These are phyloP conservation scores for Lottia gigantea DNA, from an alignment of 2,888 invertebrate genomes.

Conservation along the genomic window DNA sequence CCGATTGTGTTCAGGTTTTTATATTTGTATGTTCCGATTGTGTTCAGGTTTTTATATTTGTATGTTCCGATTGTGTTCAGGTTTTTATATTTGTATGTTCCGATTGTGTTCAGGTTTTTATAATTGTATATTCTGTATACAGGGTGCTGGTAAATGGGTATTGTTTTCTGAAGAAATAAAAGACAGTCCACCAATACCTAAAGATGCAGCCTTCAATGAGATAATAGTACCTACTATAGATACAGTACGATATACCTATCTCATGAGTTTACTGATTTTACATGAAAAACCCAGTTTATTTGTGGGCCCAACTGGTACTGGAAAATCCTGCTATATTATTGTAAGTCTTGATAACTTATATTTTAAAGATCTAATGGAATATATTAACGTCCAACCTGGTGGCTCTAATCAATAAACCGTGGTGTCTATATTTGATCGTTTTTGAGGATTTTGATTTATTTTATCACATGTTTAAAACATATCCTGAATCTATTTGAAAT, in stretches of 20 bases:
- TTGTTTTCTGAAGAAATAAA: slow-evolving; percentile 88
- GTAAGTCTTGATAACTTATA: slow-evolving; percentile 50
- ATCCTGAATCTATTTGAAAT: slow-evolving; percentile 1
- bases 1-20: too few relatives aligned
- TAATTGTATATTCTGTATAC: not conserved
- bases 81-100: too few relatives aligned
- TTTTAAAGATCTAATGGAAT: too few relatives aligned
- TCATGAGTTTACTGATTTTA: slow-evolving; percentile 82
- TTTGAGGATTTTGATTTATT: too few relatives aligned
- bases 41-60: too few relatives aligned
- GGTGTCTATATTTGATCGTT: too few relatives aligned
- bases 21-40: too few relatives aligned
- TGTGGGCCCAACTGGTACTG: slow-evolving; percentile 74
- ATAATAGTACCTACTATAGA: slow-evolving; percentile 94
- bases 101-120: too few relatives aligned
- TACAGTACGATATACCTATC: slow-evolving; percentile 83
- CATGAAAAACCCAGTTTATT: slow-evolving; percentile 87
- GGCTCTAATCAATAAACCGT: not conserved
- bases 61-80: too few relatives aligned
- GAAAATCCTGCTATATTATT: slow-evolving; percentile 69
- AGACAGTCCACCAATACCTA: slow-evolving; percentile 66
- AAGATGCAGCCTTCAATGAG: slow-evolving; percentile 91
- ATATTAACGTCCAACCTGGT: too few relatives aligned
- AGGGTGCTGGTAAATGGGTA: slow-evolving; percentile 85
- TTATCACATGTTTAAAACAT: not conserved